Conservation (phyloP, 2,797 vertebrate species). For the Arnoldichthys spilopterus region DNA sequence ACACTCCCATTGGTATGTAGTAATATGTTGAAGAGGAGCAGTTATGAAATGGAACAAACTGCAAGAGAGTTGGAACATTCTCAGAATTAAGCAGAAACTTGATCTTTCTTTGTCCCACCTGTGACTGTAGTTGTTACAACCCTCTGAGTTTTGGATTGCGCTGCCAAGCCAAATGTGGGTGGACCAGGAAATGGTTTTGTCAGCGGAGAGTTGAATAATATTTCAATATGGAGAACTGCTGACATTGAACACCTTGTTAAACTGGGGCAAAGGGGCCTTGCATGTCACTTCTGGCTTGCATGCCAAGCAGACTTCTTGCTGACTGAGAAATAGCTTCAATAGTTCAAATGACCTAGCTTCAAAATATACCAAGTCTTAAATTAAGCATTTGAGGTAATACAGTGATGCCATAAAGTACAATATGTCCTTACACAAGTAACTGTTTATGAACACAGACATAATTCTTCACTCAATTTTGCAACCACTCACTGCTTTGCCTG, state of each 20-base stretch:
- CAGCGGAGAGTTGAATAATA: conserved; percentile 13
- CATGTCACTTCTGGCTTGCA: neutral
- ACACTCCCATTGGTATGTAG: neutral
- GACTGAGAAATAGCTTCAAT: conserved; percentile 10
- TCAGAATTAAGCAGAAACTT: conserved; percentile 6
- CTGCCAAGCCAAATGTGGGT: conserved; percentile 39
- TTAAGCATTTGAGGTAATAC: neutral
- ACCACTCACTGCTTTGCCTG: too few species aligned
- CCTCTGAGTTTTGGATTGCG: neutral
- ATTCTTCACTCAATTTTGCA: too few species aligned
- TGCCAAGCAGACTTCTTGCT: neutral
- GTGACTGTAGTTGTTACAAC: conserved; percentile 5
- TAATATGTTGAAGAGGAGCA: neutral
- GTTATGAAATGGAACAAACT: neutral
- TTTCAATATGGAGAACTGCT: conserved; percentile 14
- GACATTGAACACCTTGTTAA: conserved; percentile 41
- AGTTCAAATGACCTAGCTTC: conserved; percentile 2
- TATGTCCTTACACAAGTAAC: too few species aligned
- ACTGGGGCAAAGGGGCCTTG: conserved; percentile 13
- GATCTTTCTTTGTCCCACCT: conserved; percentile 9
- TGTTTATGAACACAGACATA: neutral
- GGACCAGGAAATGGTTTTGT: conserved; percentile 31
- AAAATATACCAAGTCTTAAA: neutral
- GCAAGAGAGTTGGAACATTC: conserved; percentile 2
- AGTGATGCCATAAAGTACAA: neutral